Base-by-base conservation (phyloP, 2,113 vertebrate genomes). In the Grus americana region DNA sequence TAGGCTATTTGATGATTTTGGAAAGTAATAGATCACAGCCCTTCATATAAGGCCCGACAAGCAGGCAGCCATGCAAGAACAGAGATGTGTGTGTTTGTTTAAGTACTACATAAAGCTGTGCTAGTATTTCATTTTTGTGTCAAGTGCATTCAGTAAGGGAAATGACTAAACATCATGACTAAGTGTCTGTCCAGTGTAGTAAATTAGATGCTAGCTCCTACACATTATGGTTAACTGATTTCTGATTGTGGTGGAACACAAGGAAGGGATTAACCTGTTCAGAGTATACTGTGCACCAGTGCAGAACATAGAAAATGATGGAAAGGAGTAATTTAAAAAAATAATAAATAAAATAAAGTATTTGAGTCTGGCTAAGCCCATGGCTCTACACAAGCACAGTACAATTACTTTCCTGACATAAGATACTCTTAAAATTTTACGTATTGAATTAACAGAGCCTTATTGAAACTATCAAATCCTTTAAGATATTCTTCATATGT, bases 171-270 rank as follows among this genome's bases (percentile, higher is more conserved):
- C 57, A 66, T 92, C 80, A 61, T 90, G 82, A 70, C 74, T 93
- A 92, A 96, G 84, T 94, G 73, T 96, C 90, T 97, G 79, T 89
- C 94, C 95, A 83, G 92, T 88, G 68, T 38, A 90, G 70, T 92
- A 95, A 95, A 92, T 93, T 70, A 88, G 79, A 67, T 75, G 26
- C 26, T 81, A 70, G 22, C 22, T 82, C 58, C 49, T 92, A 70
- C 46, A 67, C 38, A 14, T 91, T 88, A 14, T 75, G 79, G 73
- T 83, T 86, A 94, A 78, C 75, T 93, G 91, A 65, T 97, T 93
- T 92, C 81, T 83, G 66, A 21, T 96, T 93, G 88, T 83, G 91
- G 10, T 96, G 83, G 74, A 96, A 92, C 90, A 95, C 66, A 81
- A 94, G 88, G 85, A 95, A 57, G 61, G 58, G 24, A 96, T 96